A percentile compares a stretch with the other conserved stretches of the same genome.
Evolutionary conservation across 2,113 vertebrate species (phyloP).

Genomic region (Lampris incognitus): DNA sequence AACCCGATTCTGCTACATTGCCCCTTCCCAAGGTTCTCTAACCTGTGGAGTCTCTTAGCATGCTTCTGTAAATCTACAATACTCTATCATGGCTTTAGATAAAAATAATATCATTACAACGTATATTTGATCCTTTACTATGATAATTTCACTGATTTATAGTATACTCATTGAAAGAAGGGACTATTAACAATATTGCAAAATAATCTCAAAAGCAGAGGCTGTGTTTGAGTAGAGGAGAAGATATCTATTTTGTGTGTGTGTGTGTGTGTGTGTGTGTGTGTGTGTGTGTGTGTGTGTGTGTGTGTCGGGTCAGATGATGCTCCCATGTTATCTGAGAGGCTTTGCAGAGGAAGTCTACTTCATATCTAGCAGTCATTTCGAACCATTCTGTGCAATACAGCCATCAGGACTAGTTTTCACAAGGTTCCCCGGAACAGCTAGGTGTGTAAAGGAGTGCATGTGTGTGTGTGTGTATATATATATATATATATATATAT

Average conservation of each 20-base stretch:
- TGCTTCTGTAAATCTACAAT: constrained; percentile 31
- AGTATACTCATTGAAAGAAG: background rate
- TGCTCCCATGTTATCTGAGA: constrained; percentile 18
- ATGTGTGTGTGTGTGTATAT: too few relatives aligned
- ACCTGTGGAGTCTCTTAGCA: constrained; percentile 26
- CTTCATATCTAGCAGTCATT: constrained; percentile 29
- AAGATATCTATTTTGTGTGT: background rate
- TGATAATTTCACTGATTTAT: constrained; percentile 20
- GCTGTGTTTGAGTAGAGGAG: background rate
- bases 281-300: background rate
- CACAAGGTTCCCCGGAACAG: constrained; percentile 68
- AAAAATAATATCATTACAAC: constrained; percentile 7
- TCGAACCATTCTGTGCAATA: constrained; percentile 55
- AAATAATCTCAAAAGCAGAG: constrained; percentile 12
- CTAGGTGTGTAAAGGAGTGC: background rate
- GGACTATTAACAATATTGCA: constrained; percentile 16
- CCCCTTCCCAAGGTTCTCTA: background rate
- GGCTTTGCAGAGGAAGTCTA: constrained; percentile 25
- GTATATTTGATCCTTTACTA: constrained; percentile 11
- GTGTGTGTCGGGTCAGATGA: constrained; percentile 17
- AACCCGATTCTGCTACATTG: constrained; percentile 39
- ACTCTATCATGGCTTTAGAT: constrained; percentile 43
- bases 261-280: background rate
- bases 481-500: constrained; percentile 32
- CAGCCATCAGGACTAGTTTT: constrained; percentile 39